Evolutionary conservation across 2,797 vertebrate genomes (phyloP).

Genomic region (Rhynchonycteris naso): DNA sequence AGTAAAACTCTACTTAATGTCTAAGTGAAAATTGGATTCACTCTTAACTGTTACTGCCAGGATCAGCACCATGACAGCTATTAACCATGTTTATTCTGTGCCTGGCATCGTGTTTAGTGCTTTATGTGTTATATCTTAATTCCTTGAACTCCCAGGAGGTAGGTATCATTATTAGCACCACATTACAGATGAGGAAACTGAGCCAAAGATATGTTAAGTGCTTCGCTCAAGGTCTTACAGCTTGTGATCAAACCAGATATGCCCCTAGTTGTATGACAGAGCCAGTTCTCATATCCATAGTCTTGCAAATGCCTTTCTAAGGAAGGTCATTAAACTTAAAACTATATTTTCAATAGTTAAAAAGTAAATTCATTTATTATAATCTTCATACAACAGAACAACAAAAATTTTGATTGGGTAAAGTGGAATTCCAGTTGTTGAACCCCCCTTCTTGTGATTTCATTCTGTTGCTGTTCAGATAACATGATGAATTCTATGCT

Average conservation of each 20-base stretch:
- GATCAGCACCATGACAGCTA: neutral
- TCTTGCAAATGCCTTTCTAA: neutral
- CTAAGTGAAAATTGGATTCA: neutral
- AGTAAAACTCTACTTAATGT: neutral
- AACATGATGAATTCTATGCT: slow-evolving; percentile 51
- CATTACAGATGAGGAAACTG: neutral
- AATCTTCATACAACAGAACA: neutral
- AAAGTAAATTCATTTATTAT: neutral
- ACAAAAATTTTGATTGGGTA: neutral
- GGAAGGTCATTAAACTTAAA: neutral
- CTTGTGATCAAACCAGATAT: neutral
- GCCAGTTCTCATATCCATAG: neutral
- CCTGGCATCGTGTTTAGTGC: neutral
- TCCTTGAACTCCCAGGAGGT: slow-evolving; percentile 35
- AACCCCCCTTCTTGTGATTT: slow-evolving; percentile 11
- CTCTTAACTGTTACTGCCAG: neutral
- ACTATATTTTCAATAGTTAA: neutral
- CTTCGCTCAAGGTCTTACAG: neutral
- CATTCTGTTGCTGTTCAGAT: slow-evolving; percentile 62
- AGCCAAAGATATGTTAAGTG: neutral
- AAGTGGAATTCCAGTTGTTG: slow-evolving; percentile 28
- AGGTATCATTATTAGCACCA: neutral
- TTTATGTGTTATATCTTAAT: neutral
- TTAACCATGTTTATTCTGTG: neutral
- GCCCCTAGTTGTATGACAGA: neutral